phyloP scores from a whole-genome alignment of 2,113 vertebrate species.

The Orcinus orca region DNA sequence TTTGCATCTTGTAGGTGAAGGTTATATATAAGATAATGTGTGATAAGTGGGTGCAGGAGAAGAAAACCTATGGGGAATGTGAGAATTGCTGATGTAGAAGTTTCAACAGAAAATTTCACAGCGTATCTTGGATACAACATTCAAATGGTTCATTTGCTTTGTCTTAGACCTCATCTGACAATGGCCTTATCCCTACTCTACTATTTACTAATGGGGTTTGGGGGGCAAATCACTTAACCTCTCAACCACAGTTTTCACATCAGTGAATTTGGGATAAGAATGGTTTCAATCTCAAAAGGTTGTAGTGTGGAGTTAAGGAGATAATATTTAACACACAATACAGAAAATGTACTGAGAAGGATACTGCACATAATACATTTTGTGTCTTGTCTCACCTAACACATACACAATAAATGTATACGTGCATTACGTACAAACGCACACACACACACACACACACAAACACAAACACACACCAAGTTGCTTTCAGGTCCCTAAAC shows the following conservation, averaged over 20 bases:
- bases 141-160: neutral
- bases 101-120: neutral
- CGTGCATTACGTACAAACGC: neutral
- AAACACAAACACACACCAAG: neutral
- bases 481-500: neutral
- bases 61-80: neutral
- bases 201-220: neutral
- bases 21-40: neutral
- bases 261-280: neutral
- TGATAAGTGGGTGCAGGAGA: neutral
- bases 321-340: neutral
- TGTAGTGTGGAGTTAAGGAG: neutral
- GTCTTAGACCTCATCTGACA: neutral
- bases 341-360: neutral
- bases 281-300: neutral
- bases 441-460: accelerated
- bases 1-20: neutral
- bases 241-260: neutral
- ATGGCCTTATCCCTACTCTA: neutral
- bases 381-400: neutral
- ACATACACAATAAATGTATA: neutral
- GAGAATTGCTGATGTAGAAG: neutral
- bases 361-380: neutral
- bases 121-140: neutral
- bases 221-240: neutral